Base-by-base conservation (phyloP, 2,113 vertebrate genomes). In the Notothenia coriiceps region DNA sequence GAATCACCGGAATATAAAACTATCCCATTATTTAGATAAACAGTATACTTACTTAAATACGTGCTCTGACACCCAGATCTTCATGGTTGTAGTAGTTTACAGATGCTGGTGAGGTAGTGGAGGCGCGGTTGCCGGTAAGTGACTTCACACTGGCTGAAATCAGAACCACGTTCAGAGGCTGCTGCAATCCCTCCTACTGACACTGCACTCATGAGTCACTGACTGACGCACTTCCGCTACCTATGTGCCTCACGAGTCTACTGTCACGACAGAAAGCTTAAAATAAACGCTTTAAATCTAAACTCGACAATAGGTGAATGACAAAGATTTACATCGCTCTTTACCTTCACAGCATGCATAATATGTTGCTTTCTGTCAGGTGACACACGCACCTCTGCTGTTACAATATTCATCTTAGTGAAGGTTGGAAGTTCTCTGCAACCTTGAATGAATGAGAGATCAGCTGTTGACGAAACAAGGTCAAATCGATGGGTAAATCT, bases 11-110 rank as follows among this genome's bases (percentile, higher is more conserved):
- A 4, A 10, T 72, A 3, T 33, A 7, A 51, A 20, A 43, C 6
- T 7, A 7, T 13, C 5, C 43, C n/a, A 20, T 2, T 0, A 3
- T 0, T 1, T 0, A 6, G 20, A 1, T 33, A 9, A 43, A 17
- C 2, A 13, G 10, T 33, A 5, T 18, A 86, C 95, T 95, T 43
- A 96, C 95, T 95, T 94, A 73, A 96, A 96, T 55, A 95, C 71
- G 80, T 96, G 94, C 76, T 96, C 95, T 0, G 95, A 96, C 29
- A 94, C 91, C 95, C 95, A 96, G 82, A 96, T 94, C 89, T 95
- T 96, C 95, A 96, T 96, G 70, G 20, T 73, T 68, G 4, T 6
- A 10, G 1, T 47, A 7, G 47, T 0, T 64, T 52, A 29, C 60
- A 17, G 57, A 20, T n/a, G 44, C 29, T 1, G 59, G 10, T 40